Base-by-base conservation (phyloP, 1,140 invertebrate genomes). In the Ooceraea biroi region DNA sequence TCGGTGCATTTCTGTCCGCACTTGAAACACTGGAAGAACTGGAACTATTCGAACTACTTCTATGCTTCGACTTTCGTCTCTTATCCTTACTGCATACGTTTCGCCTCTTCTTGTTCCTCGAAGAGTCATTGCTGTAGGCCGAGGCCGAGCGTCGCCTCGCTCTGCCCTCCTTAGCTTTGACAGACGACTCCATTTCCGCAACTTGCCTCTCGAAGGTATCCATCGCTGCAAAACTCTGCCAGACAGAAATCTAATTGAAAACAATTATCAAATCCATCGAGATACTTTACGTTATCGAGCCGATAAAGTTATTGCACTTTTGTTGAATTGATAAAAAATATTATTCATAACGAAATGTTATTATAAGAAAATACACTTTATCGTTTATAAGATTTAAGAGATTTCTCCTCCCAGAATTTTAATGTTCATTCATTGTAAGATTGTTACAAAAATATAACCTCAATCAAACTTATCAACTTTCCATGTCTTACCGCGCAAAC, bases 21-120 rank as follows among this genome's bases (percentile, higher is more conserved):
- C 87, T 85, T 4, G 87, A 88, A 25, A 30, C 46, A 71, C 69
- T 84, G 41, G 87, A 87, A 41, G 80, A 90, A 83, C 76, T 86
- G 10, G 84, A 90, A 63, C 84, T 86, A 14, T 85, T 88, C 0
- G 89, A 91, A 44, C 90, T 92, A 19, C 88, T 89, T 50, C 86
- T 87, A 66, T 72, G 86, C 48, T 83, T 92, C 14, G 86, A 88
- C 65, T 90, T 92, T 17, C 87, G 88, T 5, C 89, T 88, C 69
- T 92, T 92, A 46, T 91, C 91, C 19, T 92, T 93, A 30, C 90
- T 87, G 7, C 87, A 91, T 7, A 78, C 25, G 25, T 88, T 90
- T 44, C 89, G 90, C 17, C 85, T 84, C 14, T 87, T 90, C 25
- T 83, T 82, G 27, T 89, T 87, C n/a, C n/a, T 46, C n/a, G 88